Evolutionary conservation across 1,140 invertebrate species (phyloP).

Genomic region (Zaprionus davidi): DNA sequence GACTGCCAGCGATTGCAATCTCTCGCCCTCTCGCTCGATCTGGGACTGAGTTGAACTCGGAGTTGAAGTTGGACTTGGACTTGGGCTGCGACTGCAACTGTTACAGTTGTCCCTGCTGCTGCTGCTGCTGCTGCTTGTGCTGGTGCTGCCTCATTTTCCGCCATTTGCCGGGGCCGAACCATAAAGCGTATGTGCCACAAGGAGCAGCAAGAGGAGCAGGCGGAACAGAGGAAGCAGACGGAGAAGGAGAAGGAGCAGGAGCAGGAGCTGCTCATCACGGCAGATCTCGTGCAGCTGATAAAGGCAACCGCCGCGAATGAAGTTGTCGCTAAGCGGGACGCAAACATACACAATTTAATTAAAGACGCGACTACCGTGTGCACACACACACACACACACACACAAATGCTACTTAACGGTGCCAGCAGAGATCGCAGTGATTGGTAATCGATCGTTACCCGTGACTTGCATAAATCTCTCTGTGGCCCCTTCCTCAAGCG

Average conservation of each 20-base stretch:
- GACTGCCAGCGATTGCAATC: conserved; percentile 71
- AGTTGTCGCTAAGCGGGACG: conserved; percentile 54
- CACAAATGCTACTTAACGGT: conserved; percentile 15
- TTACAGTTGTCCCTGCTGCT: conserved; percentile 1
- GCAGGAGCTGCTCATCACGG: conserved; percentile 37
- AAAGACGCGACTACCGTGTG: conserved; percentile 71
- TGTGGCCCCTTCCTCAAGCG: background rate
- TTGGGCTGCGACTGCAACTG: background rate
- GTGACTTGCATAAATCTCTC: conserved; percentile 46
- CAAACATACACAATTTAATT: conserved; percentile 80
- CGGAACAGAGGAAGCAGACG: background rate
- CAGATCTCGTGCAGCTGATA: conserved; percentile 70
- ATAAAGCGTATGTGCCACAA: conserved; percentile 63
- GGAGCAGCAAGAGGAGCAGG: background rate
- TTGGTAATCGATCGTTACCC: conserved; percentile 7
- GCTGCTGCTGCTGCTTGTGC: conserved; percentile 11
- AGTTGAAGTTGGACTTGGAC: background rate
- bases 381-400: too few relatives aligned
- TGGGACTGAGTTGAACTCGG: conserved; percentile 20
- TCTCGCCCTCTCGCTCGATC: conserved; percentile 31
- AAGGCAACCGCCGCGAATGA: conserved; percentile 56
- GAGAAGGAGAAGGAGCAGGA: conserved; percentile 20
- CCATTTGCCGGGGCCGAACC: conserved; percentile 62
- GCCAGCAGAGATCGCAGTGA: conserved; percentile 1
- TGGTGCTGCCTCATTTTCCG: conserved; percentile 61